Base-by-base conservation (phyloP, 1,140 invertebrate genomes). In the Eueides isabella region DNA sequence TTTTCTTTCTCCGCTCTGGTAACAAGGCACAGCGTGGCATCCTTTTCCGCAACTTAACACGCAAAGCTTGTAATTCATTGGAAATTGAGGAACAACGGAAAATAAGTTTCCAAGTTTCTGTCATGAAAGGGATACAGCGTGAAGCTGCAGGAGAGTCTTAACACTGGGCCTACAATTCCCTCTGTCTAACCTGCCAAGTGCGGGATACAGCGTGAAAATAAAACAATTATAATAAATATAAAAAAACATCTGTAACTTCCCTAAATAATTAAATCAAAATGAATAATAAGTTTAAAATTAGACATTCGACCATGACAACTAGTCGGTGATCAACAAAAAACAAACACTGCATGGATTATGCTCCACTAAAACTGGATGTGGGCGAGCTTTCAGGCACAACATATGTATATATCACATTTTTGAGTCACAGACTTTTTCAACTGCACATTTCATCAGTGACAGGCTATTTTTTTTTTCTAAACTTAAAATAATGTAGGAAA, bases 371-470 rank as follows among this genome's bases (percentile, higher is more conserved):
- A 61, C 6, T 30, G 55, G 5, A 63, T 48, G 80, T 78, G 55
- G 78, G 81, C 73, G 72, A 68, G 61, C 38, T 75, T 48, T 69
- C 73, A 80, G 79, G 79, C 77, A 74, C 74, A 82, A 80, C 80
- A 75, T 72, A 80, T 79, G 19, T 55, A 55, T 26, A 74, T 77
- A 75, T 79, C 75, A 79, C 67, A 16, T 12, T 55, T 23, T 14
- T 81, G 77, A 81, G 41, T 79, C 80, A 78, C 38, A 2, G 48
- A 65, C 35, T 61, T 67, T 74, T 75, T 74, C 55, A 71, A 72
- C 28, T 72, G 28, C 9, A 31, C 61, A 29, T 23, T 44, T 38
- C 2, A 4, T n/a, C 12, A 55, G 64, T 29, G 38, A 66, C n/a
- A 61, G 14, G 5, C 16, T 64, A 44, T 64, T 62, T 41, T 16